These are phyloP conservation scores for Popillia japonica DNA, from an alignment of 1,140 invertebrate genomes.

Conservation along the genomic window DNA sequence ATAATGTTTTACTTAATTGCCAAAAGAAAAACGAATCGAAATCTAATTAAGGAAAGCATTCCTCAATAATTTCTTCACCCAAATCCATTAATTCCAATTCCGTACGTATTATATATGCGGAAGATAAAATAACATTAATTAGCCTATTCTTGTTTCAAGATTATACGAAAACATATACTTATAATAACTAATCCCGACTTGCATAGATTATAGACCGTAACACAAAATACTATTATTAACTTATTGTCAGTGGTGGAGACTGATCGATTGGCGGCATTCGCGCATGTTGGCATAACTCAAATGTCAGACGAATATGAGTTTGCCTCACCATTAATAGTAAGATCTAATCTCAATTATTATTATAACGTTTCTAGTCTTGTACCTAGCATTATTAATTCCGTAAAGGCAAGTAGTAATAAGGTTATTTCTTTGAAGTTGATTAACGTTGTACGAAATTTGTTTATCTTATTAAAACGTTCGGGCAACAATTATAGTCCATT, in stretches of 20 bases:
- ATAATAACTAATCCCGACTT: background rate
- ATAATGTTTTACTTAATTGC: too few species aligned
- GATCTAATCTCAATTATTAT: slow-evolving; percentile 26
- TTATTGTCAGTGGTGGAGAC: background rate
- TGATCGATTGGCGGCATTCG: background rate
- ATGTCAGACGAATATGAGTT: background rate
- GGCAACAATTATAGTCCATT: background rate
- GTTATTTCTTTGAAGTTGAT: background rate
- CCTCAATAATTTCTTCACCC: too few species aligned
- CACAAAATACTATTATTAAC: slow-evolving; percentile 14
- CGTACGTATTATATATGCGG: too few species aligned
- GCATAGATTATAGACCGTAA: background rate
- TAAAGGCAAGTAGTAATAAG: background rate
- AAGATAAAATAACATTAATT: too few species aligned
- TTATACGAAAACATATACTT: background rate
- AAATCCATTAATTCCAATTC: too few species aligned
- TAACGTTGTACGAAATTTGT: background rate
- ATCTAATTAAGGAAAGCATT: too few species aligned
- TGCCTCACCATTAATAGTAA: background rate
- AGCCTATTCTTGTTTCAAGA: too few species aligned
- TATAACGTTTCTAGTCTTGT: background rate
- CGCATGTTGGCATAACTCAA: background rate
- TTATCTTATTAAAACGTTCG: slow-evolving; percentile 19
- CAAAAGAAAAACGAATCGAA: too few species aligned
- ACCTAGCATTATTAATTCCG: background rate